Base-by-base conservation (phyloP, 2,888 invertebrate species). In the Agrypnus murinus region DNA sequence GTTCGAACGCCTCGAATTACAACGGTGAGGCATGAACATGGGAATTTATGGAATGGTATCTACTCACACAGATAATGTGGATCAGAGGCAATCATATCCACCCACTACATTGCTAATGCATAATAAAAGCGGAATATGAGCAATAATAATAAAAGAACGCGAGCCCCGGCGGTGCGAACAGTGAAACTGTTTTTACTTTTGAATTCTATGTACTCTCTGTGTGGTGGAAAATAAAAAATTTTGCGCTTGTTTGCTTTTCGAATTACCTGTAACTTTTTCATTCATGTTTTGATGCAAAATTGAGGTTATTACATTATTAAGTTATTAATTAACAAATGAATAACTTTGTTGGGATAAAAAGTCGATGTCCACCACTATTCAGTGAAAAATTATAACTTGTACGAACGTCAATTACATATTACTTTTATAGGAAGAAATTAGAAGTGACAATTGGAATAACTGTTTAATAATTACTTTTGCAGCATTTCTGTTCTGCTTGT, bases 11-110 rank as follows among this genome's bases (percentile, higher is more conserved):
- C 43, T 43, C 45, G 36, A 68, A 68, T 68, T 58, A 69, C 58
- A 69, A 46, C 57, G 38, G 36, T 32, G 48, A 45, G 38, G 57
- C 57, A 64, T 43, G 38, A 45, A 59, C 59, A 70, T 53, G 14
- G 60, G 60, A 65, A 69, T 69, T 69, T 65, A 57, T 48, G 69
- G 59, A 69, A 69, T 59, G 46, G 43, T 32, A 57, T 17, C 34
- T 58, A 46, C 57, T 58, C 58, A 36, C 45, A 57, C 57, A 58
- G 25, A 48, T 62, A 62, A 62, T 62, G n/a, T 36, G 62, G 48
- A 62, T 62, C 62, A 62, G 34, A 48, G 55, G 55, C 55, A 55
- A 55, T 34, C 55, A 55, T 55, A 55, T 36, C 55, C 38, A 65
- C 53, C 65, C 57, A 58, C 57, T 58, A 46, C 25, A 57, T 57